Conservation (phyloP, 2,113 vertebrate species). For the Panthera tigris region DNA sequence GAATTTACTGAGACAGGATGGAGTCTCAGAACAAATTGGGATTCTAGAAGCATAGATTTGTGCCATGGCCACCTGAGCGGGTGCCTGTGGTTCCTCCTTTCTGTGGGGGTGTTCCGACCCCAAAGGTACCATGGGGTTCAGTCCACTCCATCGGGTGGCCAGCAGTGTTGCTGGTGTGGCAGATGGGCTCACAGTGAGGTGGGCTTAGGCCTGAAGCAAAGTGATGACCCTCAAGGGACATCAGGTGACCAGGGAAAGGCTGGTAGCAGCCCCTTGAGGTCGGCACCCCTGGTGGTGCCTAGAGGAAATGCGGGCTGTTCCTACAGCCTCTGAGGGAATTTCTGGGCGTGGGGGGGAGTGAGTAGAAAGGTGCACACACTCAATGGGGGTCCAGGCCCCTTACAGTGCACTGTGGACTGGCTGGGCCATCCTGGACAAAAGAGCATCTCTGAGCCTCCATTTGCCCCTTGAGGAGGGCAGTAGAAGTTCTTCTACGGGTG, state of each 20-base stretch:
- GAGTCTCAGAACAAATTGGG: background rate
- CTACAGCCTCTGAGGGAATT: background rate
- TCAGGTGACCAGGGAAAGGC: background rate
- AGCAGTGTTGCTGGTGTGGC: background rate
- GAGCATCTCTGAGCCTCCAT: background rate
- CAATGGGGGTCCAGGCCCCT: background rate
- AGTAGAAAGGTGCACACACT: background rate
- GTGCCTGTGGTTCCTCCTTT: background rate
- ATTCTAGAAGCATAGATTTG: too few species aligned
- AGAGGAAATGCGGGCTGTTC: background rate
- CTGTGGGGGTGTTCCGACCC: background rate
- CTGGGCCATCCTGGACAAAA: background rate
- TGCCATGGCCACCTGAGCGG: too few species aligned
- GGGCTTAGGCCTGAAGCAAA: background rate
- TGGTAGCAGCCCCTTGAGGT: too few species aligned
- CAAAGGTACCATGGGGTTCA: too few species aligned
- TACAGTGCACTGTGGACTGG: fast-evolving
- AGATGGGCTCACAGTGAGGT: fast-evolving
- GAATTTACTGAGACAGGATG: background rate
- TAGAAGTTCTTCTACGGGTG: fast-evolving
- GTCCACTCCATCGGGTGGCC: fast-evolving
- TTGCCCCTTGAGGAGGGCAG: fast-evolving
- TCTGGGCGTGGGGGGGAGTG: too few species aligned
- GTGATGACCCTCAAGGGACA: background rate
- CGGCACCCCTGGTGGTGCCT: too few species aligned